Percentiles rank a stretch among this genome's conserved stretches.
Conservation (phyloP, 2,888 invertebrate genomes). For the Ichneumoninae sp. region DNA sequence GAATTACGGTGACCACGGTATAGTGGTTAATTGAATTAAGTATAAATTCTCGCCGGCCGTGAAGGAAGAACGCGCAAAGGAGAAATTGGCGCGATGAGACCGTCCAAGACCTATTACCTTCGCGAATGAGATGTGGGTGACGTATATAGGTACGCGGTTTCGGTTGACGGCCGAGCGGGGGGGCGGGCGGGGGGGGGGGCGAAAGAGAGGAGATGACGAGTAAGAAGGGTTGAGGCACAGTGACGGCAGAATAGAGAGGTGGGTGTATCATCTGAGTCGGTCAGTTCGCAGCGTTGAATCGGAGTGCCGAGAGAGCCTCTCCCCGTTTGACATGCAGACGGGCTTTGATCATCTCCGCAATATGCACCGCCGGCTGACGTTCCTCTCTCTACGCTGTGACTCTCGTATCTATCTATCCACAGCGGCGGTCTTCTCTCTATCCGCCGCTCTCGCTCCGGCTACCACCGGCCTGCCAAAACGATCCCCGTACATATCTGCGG, state of each 20-base stretch:
- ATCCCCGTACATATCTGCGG: slow-evolving; percentile 40
- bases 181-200: background rate
- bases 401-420: slow-evolving; percentile 19
- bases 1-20: background rate
- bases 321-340: slow-evolving; percentile 76
- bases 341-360: slow-evolving; percentile 76
- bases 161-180: background rate
- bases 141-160: slow-evolving; percentile 14
- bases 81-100: slow-evolving; percentile 11
- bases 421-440: slow-evolving; percentile 33
- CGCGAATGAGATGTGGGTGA: slow-evolving; percentile 1
- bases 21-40: slow-evolving; percentile 33
- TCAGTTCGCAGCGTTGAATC: slow-evolving; percentile 57
- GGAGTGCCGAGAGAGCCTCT: slow-evolving; percentile 56
- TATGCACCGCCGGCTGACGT: slow-evolving; percentile 53
- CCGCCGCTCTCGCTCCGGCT: slow-evolving; percentile 52
- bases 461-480: slow-evolving; percentile 30
- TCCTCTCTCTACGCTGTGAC: slow-evolving; percentile 38
- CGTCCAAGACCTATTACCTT: background rate
- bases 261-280: slow-evolving; percentile 57
- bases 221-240: slow-evolving; percentile 1
- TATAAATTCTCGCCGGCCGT: background rate
- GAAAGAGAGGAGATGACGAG: slow-evolving; percentile 31
- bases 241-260: background rate
- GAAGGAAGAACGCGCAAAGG: background rate